Evolutionary conservation across 2,888 invertebrate genomes (phyloP), one percentile per base, ranked within the genome.

Genomic region (Sinopyrophorus schimmeli): DNA sequence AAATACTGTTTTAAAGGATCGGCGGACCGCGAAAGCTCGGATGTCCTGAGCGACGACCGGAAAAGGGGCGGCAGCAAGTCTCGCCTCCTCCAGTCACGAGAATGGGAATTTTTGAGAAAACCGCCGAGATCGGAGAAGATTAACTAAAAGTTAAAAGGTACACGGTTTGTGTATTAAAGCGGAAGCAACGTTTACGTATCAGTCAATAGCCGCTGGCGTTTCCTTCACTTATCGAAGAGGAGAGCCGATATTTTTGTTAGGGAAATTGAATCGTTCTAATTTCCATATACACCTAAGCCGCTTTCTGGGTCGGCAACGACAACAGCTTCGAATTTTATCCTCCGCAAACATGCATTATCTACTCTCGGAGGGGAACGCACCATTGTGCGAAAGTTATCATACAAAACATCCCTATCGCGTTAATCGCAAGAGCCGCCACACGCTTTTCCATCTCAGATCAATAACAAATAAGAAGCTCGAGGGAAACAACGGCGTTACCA

Each of bases 201-300:
- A 57, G 63, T 65, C 63, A 65, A 65, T 62, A 63, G 66, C 67
- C 62, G 43, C 50, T 44, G 59, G 67, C 59, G 59, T 62, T 64
- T 63, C 56, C 63, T 66, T 64, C 63, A 65, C 63, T 66, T 65
- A 63, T 59, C 57, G 48, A 49, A 57, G 58, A n/a, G 57, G 62
- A 61, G 61, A 62, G 60, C 61, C 62, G 64, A 66, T 66, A 66
- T 67, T 68, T 67, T 67, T 64, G 65, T 64, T 61, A 60, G 57
- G 67, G 62, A 67, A 67, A 67, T 67, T 68, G 67, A 64, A 67
- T 66, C 63, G 61, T 56, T 62, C 61, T 63, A 63, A 66, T 68
- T 66, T 67, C 62, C 66, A 66, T 68, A n/a, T n/a, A 67, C 59
- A 65, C 64, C 64, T 65, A 65, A 65, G 65, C 64, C 59, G 63